A percentile compares a stretch with the other conserved stretches of the same genome.
These are phyloP conservation scores for Lithophane leautieri DNA, from an alignment of 2,888 invertebrate genomes.

Conservation along the genomic window DNA sequence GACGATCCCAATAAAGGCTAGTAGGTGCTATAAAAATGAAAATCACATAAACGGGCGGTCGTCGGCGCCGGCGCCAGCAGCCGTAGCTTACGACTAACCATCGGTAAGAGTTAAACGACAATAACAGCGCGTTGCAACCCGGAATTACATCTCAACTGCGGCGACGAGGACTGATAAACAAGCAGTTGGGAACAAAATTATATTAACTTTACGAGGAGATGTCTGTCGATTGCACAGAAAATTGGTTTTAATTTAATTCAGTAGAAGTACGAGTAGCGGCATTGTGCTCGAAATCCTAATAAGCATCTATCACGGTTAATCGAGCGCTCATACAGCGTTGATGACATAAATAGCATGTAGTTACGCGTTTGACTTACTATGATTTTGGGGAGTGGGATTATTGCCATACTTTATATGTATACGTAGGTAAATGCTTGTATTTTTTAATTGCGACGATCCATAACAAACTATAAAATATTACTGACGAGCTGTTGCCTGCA, in stretches of 20 bases:
- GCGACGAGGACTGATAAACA: slow-evolving; percentile 25
- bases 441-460: neutral
- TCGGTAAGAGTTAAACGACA: slow-evolving; percentile 59
- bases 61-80: slow-evolving; percentile 32
- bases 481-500: too few species aligned
- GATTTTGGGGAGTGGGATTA: neutral
- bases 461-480: neutral
- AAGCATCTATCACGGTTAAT: neutral
- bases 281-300: neutral
- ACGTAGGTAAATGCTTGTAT: neutral
- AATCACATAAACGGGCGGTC: slow-evolving; percentile 51
- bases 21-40: slow-evolving; percentile 62
- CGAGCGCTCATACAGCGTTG: neutral
- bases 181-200: slow-evolving; percentile 20
- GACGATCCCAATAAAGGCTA: slow-evolving; percentile 56
- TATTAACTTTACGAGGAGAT: slow-evolving; percentile 27
- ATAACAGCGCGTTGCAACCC: slow-evolving; percentile 56
- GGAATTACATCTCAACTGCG: slow-evolving; percentile 31
- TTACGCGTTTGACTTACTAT: neutral
- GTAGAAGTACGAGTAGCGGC: too few species aligned
- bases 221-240: slow-evolving; percentile 4
- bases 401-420: too few species aligned
- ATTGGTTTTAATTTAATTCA: slow-evolving; percentile 21
- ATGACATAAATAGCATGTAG: neutral
- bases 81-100: slow-evolving; percentile 52